These are phyloP conservation scores for Sinocyclocheilus anshuiensis DNA, from an alignment of 2,113 vertebrate species.

Conservation along the genomic window DNA sequence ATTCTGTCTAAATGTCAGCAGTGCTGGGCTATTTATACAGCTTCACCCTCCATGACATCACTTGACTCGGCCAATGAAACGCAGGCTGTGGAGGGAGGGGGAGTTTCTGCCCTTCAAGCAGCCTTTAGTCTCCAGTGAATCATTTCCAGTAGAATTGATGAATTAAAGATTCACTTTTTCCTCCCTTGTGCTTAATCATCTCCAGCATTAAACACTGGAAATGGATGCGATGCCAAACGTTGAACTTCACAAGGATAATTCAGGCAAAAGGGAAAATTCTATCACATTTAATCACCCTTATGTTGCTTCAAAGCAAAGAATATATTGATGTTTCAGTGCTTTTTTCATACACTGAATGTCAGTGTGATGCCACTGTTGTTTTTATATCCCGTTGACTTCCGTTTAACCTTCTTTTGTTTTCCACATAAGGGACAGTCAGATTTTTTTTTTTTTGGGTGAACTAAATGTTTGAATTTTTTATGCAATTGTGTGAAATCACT, in stretches of 20 bases:
- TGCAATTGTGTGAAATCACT: not conserved
- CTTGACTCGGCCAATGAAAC: slow-evolving; percentile 64
- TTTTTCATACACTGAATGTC: not conserved
- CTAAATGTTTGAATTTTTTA: not conserved
- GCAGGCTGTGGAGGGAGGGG: slow-evolving; percentile 53
- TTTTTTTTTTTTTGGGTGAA: not conserved
- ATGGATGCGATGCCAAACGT: not conserved
- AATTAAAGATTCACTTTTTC: slow-evolving; percentile 20
- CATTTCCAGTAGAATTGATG: slow-evolving; percentile 47
- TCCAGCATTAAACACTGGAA: not conserved
- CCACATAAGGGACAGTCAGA: not conserved
- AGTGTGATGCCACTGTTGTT: not conserved
- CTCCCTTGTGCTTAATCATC: not conserved
- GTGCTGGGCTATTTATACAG: slow-evolving; percentile 66
- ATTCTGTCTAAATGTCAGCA: slow-evolving; percentile 49
- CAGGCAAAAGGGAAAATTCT: not conserved
- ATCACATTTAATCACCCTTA: not conserved
- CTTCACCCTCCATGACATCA: slow-evolving; percentile 65
- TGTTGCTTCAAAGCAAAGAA: not conserved
- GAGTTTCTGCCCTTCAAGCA: slow-evolving; percentile 32
- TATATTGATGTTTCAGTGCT: not conserved
- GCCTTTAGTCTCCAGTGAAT: slow-evolving; percentile 42
- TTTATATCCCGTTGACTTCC: not conserved
- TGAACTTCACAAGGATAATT: not conserved
- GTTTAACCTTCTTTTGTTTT: not conserved